Base-by-base conservation (phyloP, 2,113 vertebrate species). In the Antechinus stuartii region DNA sequence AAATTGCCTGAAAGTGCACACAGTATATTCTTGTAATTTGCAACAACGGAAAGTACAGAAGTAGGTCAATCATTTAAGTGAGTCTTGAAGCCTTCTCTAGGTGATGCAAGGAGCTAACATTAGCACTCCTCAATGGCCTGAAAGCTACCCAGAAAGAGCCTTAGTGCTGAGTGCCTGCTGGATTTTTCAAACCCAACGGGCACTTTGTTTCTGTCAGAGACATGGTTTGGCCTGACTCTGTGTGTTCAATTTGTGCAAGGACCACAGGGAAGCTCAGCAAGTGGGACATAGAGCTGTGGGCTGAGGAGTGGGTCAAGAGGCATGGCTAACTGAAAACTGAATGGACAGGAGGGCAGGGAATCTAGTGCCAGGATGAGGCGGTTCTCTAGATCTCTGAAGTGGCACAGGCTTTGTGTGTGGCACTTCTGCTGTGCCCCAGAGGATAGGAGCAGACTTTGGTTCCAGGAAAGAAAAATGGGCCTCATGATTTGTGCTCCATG, bases 1-100 rank as follows among this genome's bases (percentile, higher is more conserved):
- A 95, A 98, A 98, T 96, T 98, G 94, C 96, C 96, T 93, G 93
- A 97, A 98, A 98, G 96, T 95, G 55, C 50, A 94, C 76, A 95
- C 52, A 92, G 97, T 96, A 11, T 97, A 92, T 93, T 98, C 90
- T 93, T 97, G 56, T 93, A 98, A 97, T 97, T 95, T 92, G 12
- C 42, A 98, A 97, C 97, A 98, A 95, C 30, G 54, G 96, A 96
- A 98, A 98, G 76, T 76, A 54, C 95, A 91, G 96, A 98, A 98
- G 91, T 93, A 98, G 95, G 56, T 76, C 98, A 94, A 90, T 96
- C 91, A 94, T 97, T 97, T 96, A 95, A 97, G 95, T 93, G 97
- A 97, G 90, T 76, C 89, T 97, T 97, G 68, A 96, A 90, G 56
- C 0, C 10, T 97, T 93, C 91, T 93, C 47, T 94, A 90, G 0